Base-by-base conservation (phyloP, 2,888 invertebrate species). In the Napeogenes inachia region DNA sequence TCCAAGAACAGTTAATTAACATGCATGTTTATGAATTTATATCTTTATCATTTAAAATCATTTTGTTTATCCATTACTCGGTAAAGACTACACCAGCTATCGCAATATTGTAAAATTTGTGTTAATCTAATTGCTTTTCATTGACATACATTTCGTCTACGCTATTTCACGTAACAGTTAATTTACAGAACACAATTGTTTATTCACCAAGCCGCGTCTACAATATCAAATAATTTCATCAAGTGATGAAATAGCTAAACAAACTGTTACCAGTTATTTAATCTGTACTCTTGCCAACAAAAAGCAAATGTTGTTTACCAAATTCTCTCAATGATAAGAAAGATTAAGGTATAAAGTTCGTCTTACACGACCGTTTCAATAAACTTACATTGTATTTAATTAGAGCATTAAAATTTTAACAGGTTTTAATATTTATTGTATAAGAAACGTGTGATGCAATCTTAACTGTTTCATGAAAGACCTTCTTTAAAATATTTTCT, bases 271-370 rank as follows among this genome's bases (percentile, higher is more conserved):
- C 60, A 63, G 53, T 64, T 64, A 56, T 69, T 68, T 66, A 63
- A 67, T 65, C 59, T 66, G 64, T 63, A 56, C 62, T 54, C 63
- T 63, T 66, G 66, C 64, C 70, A 67, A 69, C 65, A 68, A 64
- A 65, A 55, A 64, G 60, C 54, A 59, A 69, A 67, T 66, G 60
- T 65, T 71, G 69, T 70, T 72, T 70, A 68, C 61, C 66, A 61
- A 66, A 63, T 63, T 64, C 65, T 66, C 57, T 33, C 57, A 54
- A 66, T 68, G 74, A 75, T 75, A 74, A 71, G 65, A 63, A 57
- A 71, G 70, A 74, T 74, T 70, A 74, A 66, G 67, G 70, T 70
- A 70, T 73, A 73, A 74, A 69, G 63, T 66, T 62, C 62, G 66
- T 67, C 67, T 65, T 57, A 64, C 70, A 66, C 63, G 69, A 63